These are phyloP conservation scores for Aurelia sp. DNA, from an alignment of 30 jellyfish, hydroid and myxozoan genomes.

Conservation along the genomic window DNA sequence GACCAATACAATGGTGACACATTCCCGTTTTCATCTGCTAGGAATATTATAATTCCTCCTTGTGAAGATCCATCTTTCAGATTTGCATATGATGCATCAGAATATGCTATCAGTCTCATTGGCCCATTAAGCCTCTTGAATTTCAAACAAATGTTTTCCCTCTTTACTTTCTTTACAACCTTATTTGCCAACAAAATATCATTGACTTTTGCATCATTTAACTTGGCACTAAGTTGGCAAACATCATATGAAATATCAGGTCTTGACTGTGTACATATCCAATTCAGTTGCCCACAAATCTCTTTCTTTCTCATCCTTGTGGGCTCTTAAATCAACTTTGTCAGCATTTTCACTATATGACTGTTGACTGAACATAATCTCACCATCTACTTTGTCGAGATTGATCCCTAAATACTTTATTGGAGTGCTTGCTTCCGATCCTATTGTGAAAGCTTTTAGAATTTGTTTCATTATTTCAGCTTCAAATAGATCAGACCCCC, in stretches of 20 bases:
- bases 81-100: no score
- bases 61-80: no score
- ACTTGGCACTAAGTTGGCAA: background rate
- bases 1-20: background rate
- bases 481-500: slow-evolving; percentile 26
- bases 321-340: slow-evolving; percentile 26
- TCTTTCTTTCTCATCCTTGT: slow-evolving; percentile 31
- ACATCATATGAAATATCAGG: slow-evolving; percentile 23
- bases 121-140: no score
- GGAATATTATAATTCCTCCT: no score
- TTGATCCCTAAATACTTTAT: slow-evolving; percentile 15
- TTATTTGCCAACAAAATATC: slow-evolving; percentile 9
- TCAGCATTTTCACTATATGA: slow-evolving; percentile 23
- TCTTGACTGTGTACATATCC: slow-evolving; percentile 33
- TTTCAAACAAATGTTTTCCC: background rate
- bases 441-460: slow-evolving; percentile 1
- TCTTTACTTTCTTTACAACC: slow-evolving; percentile 10
- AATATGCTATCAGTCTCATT: no score
- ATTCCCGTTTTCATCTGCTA: no score
- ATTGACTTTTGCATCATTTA: slow-evolving; percentile 1
- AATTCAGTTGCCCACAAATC: slow-evolving; percentile 44
- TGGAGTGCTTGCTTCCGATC: background rate
- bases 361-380: slow-evolving; percentile 28
- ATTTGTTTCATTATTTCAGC: slow-evolving; percentile 1
- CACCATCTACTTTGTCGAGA: slow-evolving; percentile 6